Conservation (phyloP, 2,888 invertebrate species). For the Pterobdella sp. region DNA sequence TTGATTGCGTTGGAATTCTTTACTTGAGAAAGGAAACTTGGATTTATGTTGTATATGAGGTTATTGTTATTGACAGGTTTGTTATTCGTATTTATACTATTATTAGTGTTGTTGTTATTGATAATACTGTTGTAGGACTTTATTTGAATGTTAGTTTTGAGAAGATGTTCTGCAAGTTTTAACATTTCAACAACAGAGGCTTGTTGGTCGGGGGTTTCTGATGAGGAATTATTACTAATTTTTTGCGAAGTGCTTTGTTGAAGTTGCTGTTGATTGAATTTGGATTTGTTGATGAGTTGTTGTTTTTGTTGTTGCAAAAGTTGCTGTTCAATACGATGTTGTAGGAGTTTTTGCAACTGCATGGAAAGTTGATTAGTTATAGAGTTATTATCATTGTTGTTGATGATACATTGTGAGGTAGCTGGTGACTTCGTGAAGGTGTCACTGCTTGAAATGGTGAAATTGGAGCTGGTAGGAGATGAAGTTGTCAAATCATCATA, state of each 20-base stretch:
- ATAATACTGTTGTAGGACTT: not conserved
- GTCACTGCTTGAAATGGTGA: not conserved
- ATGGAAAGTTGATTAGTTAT: conserved; percentile 1
- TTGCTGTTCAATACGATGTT: conserved; percentile 6
- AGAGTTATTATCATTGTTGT: not conserved
- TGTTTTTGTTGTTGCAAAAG: conserved; percentile 15
- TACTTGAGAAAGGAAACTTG: not conserved
- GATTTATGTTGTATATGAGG: not conserved
- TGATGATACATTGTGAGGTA: not conserved
- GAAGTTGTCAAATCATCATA: too few species aligned
- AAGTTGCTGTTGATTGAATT: not conserved
- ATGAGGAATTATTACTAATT: too few species aligned
- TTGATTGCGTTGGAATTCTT: conserved; percentile 3
- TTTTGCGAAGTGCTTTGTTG: not conserved
- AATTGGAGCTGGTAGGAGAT: not conserved
- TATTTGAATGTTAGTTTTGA: conserved; percentile 19
- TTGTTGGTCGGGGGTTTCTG: conserved; percentile 13
- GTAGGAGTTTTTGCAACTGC: conserved; percentile 15
- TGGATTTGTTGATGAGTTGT: conserved; percentile 13
- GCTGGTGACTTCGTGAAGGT: not conserved
- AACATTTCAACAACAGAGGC: conserved; percentile 32
- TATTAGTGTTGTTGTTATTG: not conserved
- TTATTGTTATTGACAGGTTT: not conserved
- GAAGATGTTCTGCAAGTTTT: conserved; percentile 31
- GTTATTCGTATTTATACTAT: not conserved